Conservation (phyloP, 1,140 invertebrate genomes). For the Potamilus streckersoni region DNA sequence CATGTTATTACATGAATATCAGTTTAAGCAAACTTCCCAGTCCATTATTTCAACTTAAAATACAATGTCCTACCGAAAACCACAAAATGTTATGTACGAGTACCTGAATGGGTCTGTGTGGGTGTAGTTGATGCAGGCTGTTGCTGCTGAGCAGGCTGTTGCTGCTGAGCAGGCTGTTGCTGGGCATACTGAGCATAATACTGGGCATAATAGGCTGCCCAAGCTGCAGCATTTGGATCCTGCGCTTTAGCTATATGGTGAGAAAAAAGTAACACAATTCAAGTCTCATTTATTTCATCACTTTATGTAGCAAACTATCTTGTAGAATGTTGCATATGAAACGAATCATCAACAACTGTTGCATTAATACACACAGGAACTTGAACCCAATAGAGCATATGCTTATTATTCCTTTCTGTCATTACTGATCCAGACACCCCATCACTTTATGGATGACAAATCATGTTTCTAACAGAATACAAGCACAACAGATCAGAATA, state of each 20-base stretch:
- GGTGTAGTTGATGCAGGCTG: conserved; percentile 23
- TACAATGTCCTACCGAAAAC: too few relatives aligned
- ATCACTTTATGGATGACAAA: too few relatives aligned
- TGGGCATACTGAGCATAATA: conserved; percentile 69
- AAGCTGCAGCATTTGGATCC: conserved; percentile 70
- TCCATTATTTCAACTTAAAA: too few relatives aligned
- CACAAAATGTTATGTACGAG: too few relatives aligned
- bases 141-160: conserved; percentile 54
- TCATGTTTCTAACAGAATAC: too few relatives aligned
- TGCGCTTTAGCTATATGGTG: conserved; percentile 41
- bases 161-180: conserved; percentile 43
- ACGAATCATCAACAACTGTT: background rate
- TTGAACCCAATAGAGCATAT: background rate
- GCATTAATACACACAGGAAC: background rate
- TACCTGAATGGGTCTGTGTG: too few relatives aligned
- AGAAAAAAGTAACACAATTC: background rate
- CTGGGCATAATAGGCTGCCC: conserved; percentile 72
- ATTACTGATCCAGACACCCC: too few relatives aligned
- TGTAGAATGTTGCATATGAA: conserved; percentile 3
- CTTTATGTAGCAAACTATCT: conserved; percentile 5
- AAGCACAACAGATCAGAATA: too few relatives aligned
- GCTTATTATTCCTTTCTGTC: background rate
- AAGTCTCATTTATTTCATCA: background rate
- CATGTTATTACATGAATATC: too few relatives aligned
- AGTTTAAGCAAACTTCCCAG: too few relatives aligned